Conservation (phyloP, 2,888 invertebrate genomes). For the Lithophane semibrunnea region DNA sequence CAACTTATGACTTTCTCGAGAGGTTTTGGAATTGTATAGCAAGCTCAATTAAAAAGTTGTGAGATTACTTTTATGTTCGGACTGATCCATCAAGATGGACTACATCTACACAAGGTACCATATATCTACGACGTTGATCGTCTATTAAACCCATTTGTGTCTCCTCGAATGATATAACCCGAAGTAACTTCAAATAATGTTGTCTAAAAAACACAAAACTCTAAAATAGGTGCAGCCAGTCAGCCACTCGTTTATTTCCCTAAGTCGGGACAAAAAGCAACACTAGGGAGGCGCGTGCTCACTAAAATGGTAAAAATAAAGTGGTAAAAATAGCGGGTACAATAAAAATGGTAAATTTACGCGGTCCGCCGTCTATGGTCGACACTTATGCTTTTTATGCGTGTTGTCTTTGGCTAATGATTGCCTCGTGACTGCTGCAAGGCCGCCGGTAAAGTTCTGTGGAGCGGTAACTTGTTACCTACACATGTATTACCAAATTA, state of each 20-base stretch:
- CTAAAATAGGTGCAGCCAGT: conserved; percentile 70
- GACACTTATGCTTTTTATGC: conserved; percentile 90
- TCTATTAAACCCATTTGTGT: conserved; percentile 62
- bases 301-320: conserved; percentile 86
- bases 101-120: conserved; percentile 41
- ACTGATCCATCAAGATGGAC: conserved; percentile 32
- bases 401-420: conserved; percentile 89
- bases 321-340: conserved; percentile 83
- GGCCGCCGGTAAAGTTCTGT: conserved; percentile 75
- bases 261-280: conserved; percentile 80
- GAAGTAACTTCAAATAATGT: conserved; percentile 64
- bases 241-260: conserved; percentile 71
- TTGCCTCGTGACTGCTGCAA: conserved; percentile 78
- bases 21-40: neutral
- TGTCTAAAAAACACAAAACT: conserved; percentile 66
- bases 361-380: conserved; percentile 81
- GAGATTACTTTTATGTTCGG: conserved; percentile 13
- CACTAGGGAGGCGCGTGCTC: conserved; percentile 84
- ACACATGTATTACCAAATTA: conserved; percentile 54
- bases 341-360: conserved; percentile 90
- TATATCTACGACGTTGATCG: conserved; percentile 58
- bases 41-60: conserved; percentile 14
- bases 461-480: conserved; percentile 67
- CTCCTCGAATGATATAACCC: conserved; percentile 66
- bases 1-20: neutral